Evolutionary conservation across 2,113 vertebrate genomes (phyloP), one percentile per base, ranked within the genome.

Genomic region (Tinamus guttatus): DNA sequence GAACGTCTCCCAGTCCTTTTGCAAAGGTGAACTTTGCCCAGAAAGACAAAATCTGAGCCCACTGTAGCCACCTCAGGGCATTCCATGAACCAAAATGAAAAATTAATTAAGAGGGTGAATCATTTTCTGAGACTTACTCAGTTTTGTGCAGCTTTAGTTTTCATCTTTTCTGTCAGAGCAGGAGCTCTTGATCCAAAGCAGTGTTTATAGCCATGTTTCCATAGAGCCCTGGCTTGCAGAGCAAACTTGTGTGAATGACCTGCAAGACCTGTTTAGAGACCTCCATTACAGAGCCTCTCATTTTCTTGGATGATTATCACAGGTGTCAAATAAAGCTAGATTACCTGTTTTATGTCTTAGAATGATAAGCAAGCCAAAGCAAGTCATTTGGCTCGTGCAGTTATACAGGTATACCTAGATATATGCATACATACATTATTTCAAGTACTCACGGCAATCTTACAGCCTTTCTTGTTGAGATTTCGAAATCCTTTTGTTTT

Each of bases 361-460:
- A 93, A 95, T 59, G 96, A 96, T 94, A 96, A 97, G 96, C 97
- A 97, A 96, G 97, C 96, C 92, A 94, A 96, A 96, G 94, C 97
- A 97, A 95, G 96, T 94, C 32, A 68, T 84, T 96, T 97, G 95
- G 95, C 95, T 96, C 91, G 41, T 45, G 89, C 24, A 85, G 85
- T 75, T 89, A 79, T 85, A 84, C 92, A 94, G 89, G 96, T 96
- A 96, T 94, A 93, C 95, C 89, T 95, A 87, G 89, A 94, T 79
- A 34, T 59, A 77, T 52, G n/a, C 93, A 87, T 83, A 93, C 93
- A 96, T 95, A 86, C 45, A 95, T 95, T 70, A 95, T 80, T 95
- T 90, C 86, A 92, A 95, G 81, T 93, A 95, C 93, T 97, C 62
- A 79, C 77, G 93, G 94, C 95, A 89, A 91, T 96, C 82, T 85